phyloP scores from a whole-genome alignment of 2,113 vertebrate genomes.

The Megalops atlanticus region DNA sequence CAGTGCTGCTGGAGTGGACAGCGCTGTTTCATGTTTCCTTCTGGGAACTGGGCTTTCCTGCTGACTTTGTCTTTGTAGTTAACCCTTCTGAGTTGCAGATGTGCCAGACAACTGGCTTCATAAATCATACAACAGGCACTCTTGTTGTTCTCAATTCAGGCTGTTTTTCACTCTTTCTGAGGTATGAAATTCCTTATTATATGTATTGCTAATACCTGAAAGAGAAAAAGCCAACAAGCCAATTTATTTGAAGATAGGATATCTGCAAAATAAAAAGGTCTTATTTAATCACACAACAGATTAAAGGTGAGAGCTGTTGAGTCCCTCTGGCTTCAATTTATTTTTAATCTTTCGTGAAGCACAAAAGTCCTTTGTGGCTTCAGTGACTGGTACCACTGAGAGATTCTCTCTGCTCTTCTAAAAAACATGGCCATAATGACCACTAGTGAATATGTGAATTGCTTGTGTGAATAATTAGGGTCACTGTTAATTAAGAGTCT shows the following conservation, averaged over 20 bases:
- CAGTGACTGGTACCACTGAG: neutral
- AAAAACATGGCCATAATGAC: neutral
- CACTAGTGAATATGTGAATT: conserved; percentile 22
- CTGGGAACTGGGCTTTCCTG: conserved; percentile 46
- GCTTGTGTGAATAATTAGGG: conserved; percentile 33
- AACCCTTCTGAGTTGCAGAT: conserved; percentile 33
- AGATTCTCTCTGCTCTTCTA: neutral
- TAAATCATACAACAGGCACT: conserved; percentile 19
- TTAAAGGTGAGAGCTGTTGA: neutral
- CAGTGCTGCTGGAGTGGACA: neutral
- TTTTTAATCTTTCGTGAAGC: conserved; percentile 11
- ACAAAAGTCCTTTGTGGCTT: neutral
- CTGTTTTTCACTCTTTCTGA: neutral
- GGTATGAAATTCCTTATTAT: neutral
- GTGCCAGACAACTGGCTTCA: conserved; percentile 23
- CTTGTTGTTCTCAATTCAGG: neutral
- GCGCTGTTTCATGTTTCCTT: conserved; percentile 47
- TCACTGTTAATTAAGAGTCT: conserved; percentile 36
- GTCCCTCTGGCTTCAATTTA: neutral
- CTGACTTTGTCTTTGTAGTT: conserved; percentile 49
- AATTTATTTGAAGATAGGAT: neutral
- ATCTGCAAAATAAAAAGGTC: neutral
- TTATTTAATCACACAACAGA: neutral
- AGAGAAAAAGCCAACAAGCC: neutral
- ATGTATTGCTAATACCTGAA: neutral